Evolutionary conservation across 2,888 invertebrate genomes (phyloP).

Genomic region (Horisme vitalbata): DNA sequence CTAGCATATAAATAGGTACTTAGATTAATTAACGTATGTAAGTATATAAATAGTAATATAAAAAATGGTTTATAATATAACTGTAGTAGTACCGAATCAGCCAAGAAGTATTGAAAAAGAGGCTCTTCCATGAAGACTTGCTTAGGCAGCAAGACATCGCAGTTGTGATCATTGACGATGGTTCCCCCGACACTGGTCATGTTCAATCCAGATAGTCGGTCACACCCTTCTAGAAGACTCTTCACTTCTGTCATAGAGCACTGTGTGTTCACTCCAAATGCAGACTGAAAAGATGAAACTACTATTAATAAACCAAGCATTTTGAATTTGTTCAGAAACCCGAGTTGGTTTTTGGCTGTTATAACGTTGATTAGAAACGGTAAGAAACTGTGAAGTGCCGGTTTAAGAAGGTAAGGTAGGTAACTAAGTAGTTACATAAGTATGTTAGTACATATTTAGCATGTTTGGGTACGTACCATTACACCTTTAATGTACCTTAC

Average conservation of each 20-base stretch:
- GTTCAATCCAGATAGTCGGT: constrained; percentile 63
- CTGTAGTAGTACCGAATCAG: constrained; percentile 60
- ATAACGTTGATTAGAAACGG: not conserved
- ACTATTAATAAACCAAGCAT: constrained; percentile 28
- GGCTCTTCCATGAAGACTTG: constrained; percentile 76
- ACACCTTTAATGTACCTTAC: too few species aligned
- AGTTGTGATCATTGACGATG: constrained; percentile 74
- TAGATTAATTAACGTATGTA: too few species aligned
- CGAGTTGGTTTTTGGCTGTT: constrained; percentile 11
- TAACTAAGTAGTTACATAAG: not conserved
- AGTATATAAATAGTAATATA: not conserved
- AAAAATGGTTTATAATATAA: too few species aligned
- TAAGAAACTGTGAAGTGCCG: not conserved
- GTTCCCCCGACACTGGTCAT: constrained; percentile 71
- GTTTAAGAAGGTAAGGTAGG: not conserved
- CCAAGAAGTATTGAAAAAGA: constrained; percentile 60
- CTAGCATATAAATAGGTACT: too few species aligned
- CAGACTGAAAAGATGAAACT: constrained; percentile 33
- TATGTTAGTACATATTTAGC: not conserved
- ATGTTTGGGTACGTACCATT: too few species aligned
- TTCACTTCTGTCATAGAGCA: constrained; percentile 63
- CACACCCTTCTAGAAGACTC: constrained; percentile 69
- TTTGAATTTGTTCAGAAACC: not conserved
- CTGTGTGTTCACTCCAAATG: constrained; percentile 40
- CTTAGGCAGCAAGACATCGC: constrained; percentile 71